Evolutionary conservation across 2,797 vertebrate species (phyloP).

Genomic region (Xenops minutus): DNA sequence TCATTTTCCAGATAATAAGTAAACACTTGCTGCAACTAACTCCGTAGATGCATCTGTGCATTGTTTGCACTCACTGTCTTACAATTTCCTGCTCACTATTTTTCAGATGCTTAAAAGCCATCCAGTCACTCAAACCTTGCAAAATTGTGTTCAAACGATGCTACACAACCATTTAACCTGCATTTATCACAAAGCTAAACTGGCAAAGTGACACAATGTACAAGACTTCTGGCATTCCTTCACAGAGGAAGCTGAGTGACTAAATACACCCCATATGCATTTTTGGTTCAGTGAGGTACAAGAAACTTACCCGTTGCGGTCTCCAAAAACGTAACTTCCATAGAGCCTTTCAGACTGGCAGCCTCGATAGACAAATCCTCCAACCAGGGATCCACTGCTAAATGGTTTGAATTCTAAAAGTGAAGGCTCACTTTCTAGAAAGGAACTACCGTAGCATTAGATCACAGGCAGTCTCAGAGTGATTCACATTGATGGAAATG

Average conservation of each 20-base stretch:
- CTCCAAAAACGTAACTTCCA: constrained; percentile 94
- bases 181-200: neutral
- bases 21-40: neutral
- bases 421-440: constrained; percentile 92
- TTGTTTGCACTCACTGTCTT: neutral
- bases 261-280: neutral
- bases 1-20: neutral
- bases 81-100: neutral
- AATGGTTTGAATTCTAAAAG: constrained; percentile 92
- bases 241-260: neutral
- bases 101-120: neutral
- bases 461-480: constrained; percentile 36
- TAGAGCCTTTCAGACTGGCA: constrained; percentile 95
- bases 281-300: neutral
- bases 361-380: constrained; percentile 96
- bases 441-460: constrained; percentile 73
- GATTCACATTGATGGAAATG: neutral
- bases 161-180: neutral
- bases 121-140: neutral
- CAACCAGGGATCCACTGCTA: constrained; percentile 87
- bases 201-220: neutral
- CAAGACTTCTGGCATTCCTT: neutral
- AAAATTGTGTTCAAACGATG: neutral
- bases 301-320: constrained; percentile 89
- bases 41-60: neutral